Evolutionary conservation across 2,888 invertebrate species (phyloP), one percentile per base, ranked within the genome.

Genomic region (Drosophila dives): DNA sequence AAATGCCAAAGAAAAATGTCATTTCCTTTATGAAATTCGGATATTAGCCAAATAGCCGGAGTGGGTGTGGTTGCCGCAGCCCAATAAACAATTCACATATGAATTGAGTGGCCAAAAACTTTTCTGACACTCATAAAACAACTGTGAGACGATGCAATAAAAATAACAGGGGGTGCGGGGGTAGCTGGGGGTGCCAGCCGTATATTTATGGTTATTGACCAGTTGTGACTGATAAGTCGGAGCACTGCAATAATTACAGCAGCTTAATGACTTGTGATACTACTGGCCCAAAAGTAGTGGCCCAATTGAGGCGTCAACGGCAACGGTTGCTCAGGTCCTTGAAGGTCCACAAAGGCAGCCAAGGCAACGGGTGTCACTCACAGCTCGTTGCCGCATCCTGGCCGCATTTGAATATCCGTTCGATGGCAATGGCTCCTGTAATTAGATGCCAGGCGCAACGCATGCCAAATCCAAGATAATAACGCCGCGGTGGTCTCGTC

Each of bases 21-120:
- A 91, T 90, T 91, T 90, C 90, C 90, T 88, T 80, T 83, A 83
- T 85, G 80, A 80, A 75, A 74, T 56, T 76, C 86, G 89, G 89
- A 90, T 86, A 83, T 86, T 83, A 77, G 75, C 61, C 53, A 55
- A 55, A 55, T 55, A n/a, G 55, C 55, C 60, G 55, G 40, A 54
- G 61, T 55, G 60, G 42, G 62, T n/a, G 64, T 59, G 64, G 54
- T 15, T 20, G 33, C 15, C 29, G 48, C 34, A 53, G 40, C 50
- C 40, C 69, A 38, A 56, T 42, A 56, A 40, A 77, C 74, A 75
- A 72, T 79, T 69, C 71, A 78, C 67, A 80, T 73, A 61, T 62
- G 72, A 70, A 64, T 77, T 69, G 64, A 76, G 84, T 83, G 68
- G 64, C 58, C 71, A 58, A 64, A 59, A 69, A 71, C 62, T 77